Evolutionary conservation across 2,113 vertebrate genomes (phyloP).

Genomic region (Toxostoma redivivum): DNA sequence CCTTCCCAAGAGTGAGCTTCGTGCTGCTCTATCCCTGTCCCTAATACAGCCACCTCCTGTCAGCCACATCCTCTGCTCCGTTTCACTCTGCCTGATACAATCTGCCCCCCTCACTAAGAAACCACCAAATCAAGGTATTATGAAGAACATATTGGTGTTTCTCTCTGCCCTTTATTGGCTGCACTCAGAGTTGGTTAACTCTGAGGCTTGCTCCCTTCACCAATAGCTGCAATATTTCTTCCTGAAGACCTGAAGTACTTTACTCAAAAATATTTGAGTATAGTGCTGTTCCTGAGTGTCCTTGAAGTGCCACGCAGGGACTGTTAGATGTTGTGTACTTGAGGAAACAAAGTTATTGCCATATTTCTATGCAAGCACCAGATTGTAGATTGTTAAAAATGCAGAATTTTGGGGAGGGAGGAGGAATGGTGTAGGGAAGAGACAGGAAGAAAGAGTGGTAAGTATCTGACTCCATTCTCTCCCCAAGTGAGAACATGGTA

Average conservation of each 20-base stretch:
- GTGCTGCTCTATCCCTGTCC: neutral
- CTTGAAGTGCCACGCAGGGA: neutral
- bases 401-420: neutral
- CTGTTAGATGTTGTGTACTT: neutral
- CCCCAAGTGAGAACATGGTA: neutral
- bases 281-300: neutral
- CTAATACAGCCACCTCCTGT: neutral
- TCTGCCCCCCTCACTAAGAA: neutral
- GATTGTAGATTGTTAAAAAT: neutral
- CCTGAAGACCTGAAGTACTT: neutral
- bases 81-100: neutral
- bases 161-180: neutral
- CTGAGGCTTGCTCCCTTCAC: neutral
- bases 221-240: neutral
- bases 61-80: neutral
- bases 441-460: neutral
- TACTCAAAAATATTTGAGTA: neutral
- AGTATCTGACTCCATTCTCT: neutral
- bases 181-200: neutral
- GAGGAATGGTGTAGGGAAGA: accelerated
- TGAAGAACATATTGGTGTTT: neutral
- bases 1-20: neutral
- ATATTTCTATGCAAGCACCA: neutral
- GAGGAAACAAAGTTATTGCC: neutral
- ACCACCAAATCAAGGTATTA: neutral